A percentile compares a stretch with the other conserved stretches of the same genome.
These are phyloP conservation scores for Ectropis crepuscularia DNA, from an alignment of 2,888 invertebrate genomes.

Conservation along the genomic window DNA sequence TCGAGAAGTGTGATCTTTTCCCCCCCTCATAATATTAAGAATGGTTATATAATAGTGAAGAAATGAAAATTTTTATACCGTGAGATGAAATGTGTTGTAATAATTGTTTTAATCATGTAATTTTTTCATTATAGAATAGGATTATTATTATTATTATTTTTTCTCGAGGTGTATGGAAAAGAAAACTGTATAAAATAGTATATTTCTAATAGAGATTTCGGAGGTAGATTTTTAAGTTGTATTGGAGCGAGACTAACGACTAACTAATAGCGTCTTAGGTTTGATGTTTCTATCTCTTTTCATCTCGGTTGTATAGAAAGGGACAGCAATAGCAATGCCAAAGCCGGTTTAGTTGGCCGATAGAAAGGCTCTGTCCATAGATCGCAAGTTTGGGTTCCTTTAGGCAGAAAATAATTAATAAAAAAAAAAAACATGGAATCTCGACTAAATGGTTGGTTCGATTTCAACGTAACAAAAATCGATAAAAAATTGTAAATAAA, in stretches of 20 bases:
- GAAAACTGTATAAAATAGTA: slow-evolving; percentile 78
- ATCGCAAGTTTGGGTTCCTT: slow-evolving; percentile 73
- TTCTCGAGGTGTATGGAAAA: slow-evolving; percentile 79
- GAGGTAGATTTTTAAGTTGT: slow-evolving; percentile 54
- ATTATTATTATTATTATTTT: slow-evolving; percentile 54
- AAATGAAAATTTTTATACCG: slow-evolving; percentile 63
- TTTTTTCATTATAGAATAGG: slow-evolving; percentile 58
- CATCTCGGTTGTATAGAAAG: too few relatives aligned
- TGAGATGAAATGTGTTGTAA: slow-evolving; percentile 40
- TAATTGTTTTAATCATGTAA: slow-evolving; percentile 61
- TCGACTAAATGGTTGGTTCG: slow-evolving; percentile 56
- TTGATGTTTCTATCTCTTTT: too few relatives aligned
- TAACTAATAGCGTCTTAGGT: too few relatives aligned
- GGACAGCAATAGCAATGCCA: too few relatives aligned
- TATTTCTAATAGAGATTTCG: slow-evolving; percentile 68
- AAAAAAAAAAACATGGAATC: slow-evolving; percentile 54
- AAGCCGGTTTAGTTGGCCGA: too few relatives aligned
- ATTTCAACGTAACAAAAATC: slow-evolving; percentile 37
- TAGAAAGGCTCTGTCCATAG: slow-evolving; percentile 63
- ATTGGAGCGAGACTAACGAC: slow-evolving; percentile 49
- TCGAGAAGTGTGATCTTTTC: too few relatives aligned
- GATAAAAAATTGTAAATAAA: slow-evolving; percentile 70
- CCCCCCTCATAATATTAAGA: neutral
- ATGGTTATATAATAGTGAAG: slow-evolving; percentile 14
- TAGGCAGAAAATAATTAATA: slow-evolving; percentile 54